A percentile compares a stretch with the other conserved stretches of the same genome.
Conservation (phyloP, 2,113 vertebrate species). For the Gambusia holbrooki region DNA sequence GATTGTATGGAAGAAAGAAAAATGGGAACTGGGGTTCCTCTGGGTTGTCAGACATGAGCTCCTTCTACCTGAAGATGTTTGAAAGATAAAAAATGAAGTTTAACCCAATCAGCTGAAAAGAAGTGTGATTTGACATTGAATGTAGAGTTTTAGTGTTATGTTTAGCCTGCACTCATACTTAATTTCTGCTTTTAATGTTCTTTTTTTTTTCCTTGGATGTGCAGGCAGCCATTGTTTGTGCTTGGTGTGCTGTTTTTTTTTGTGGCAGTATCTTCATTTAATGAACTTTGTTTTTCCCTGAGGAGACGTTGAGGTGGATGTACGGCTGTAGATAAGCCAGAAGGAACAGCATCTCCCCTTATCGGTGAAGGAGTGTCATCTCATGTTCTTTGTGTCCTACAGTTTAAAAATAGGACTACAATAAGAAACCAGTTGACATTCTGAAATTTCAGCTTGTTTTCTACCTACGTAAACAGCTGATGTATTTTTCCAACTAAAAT, state of each 20-base stretch:
- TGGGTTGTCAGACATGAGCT: neutral
- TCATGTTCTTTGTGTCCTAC: neutral
- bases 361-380: neutral
- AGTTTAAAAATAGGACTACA: neutral
- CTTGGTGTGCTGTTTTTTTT: neutral
- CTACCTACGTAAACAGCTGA: neutral
- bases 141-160: neutral
- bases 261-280: neutral
- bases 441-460: neutral
- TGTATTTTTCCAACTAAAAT: neutral
- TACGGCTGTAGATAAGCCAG: neutral
- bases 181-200: too few relatives aligned
- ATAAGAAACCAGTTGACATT: neutral
- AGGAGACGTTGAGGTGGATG: too few relatives aligned
- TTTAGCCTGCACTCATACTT: too few relatives aligned
- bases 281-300: neutral
- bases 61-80: too few relatives aligned
- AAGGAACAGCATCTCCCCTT: neutral
- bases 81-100: neutral
- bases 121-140: neutral
- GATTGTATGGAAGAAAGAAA: neutral
- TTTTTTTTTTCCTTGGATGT: neutral
- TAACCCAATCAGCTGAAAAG: neutral
- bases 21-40: neutral
- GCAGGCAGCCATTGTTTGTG: too few relatives aligned